Base-by-base conservation (phyloP, 2,113 vertebrate species). In the Rhagologus leucostigma region DNA sequence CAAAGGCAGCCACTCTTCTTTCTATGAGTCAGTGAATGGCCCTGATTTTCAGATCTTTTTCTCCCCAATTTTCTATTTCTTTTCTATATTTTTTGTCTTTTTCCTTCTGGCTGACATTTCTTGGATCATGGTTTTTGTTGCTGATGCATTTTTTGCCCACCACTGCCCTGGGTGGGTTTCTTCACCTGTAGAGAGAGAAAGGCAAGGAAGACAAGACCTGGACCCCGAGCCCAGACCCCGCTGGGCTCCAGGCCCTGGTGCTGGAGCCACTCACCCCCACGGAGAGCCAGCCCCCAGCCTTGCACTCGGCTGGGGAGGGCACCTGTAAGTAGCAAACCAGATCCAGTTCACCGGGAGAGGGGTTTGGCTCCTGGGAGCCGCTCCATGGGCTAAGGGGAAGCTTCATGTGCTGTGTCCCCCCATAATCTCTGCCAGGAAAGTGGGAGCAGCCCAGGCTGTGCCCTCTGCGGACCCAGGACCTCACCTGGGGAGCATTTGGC, bases 181-280 rank as follows among this genome's bases (percentile, higher is more conserved):
- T 95, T 95, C 97, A 95, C 96, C 97, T 96, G 50, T 98, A 99
- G 99, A 98, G 97, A 98, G 98, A 98, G 97, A 98, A 98, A 97
- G 98, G 98, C 96, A 98, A 98, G 96, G 98, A 98, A 84, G 98
- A 97, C 79, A 98, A 97, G 97, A 98, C 81, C 79, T 33, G 90
- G 90, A 95, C 70, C 90, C 96, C 83, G 22, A 95, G 98, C 97
- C 98, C 98, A 55, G 95, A 96, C 84, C 94, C 97, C 3, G 96
- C 97, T 90, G 97, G 96, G 97, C 98, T 98, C 97, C 98, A 97
- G 97, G 98, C 98, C 94, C 96, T 98, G 95, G 98, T 98, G 95
- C 97, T 98, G 97, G 98, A 98, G 92, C 97, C 98, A 6, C 90
- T 97, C 97, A 93, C 84, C 98, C 98, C 97, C 96, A 97, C 78